Conservation (phyloP, 2,113 vertebrate species). For the Poecilia latipinna region DNA sequence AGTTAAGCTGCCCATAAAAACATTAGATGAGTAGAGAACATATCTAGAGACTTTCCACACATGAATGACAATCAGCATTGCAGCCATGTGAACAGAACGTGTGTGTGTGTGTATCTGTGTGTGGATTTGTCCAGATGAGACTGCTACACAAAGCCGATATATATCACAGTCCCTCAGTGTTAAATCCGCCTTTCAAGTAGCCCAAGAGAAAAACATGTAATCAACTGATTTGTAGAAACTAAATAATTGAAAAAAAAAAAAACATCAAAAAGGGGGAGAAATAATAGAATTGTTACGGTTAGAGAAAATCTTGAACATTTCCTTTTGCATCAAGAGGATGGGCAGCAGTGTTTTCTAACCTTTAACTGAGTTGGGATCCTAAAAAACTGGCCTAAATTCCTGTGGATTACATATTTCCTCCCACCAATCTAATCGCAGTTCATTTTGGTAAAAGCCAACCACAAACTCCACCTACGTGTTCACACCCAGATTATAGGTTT, state of each 20-base stretch:
- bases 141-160: slow-evolving; percentile 33
- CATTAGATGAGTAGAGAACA: too few relatives aligned
- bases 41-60: too few relatives aligned
- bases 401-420: slow-evolving; percentile 63
- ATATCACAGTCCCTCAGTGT: slow-evolving; percentile 51
- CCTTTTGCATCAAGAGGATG: not conserved
- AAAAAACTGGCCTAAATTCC: slow-evolving; percentile 53
- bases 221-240: slow-evolving; percentile 50
- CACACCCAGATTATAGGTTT: slow-evolving; percentile 72
- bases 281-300: not conserved
- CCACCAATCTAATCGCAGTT: slow-evolving; percentile 55
- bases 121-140: slow-evolving; percentile 27
- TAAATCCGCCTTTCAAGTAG: slow-evolving; percentile 35
- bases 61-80: not conserved
- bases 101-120: slow-evolving; percentile 8
- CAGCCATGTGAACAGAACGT: not conserved
- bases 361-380: slow-evolving; percentile 12
- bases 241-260: slow-evolving; percentile 51
- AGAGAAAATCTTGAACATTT: not conserved
- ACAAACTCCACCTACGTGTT: slow-evolving; percentile 55
- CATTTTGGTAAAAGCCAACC: slow-evolving; percentile 38
- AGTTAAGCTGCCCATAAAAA: too few relatives aligned
- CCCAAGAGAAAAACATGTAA: slow-evolving; percentile 45
- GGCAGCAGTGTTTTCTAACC: slow-evolving; percentile 8
- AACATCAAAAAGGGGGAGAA: not conserved